Conservation (phyloP, 2,113 vertebrate species). For the Prochilodus magdalenae region DNA sequence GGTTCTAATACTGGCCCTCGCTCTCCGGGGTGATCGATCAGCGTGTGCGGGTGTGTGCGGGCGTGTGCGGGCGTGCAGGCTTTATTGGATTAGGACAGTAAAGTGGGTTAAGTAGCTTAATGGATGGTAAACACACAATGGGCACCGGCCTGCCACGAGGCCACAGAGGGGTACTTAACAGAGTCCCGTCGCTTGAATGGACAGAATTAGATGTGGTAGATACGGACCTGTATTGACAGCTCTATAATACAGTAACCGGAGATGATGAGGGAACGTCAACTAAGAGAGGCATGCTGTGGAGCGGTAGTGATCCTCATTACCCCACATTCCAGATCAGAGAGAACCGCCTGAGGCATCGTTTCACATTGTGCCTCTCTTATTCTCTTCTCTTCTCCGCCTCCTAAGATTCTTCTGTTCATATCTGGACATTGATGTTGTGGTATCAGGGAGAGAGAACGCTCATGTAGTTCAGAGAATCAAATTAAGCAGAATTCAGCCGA, state of each 20-base stretch:
- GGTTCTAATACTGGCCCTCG: not conserved
- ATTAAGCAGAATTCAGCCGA: too few relatives aligned
- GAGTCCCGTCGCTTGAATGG: not conserved
- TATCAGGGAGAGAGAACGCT: too few relatives aligned
- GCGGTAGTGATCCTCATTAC: not conserved
- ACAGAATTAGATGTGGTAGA: not conserved
- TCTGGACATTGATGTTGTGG: too few relatives aligned
- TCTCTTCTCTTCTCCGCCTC: too few relatives aligned
- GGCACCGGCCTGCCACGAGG: not conserved
- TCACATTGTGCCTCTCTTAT: not conserved
- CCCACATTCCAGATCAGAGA: not conserved
- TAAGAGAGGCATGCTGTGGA: not conserved
- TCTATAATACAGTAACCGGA: not conserved
- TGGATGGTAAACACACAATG: conserved; percentile 19
- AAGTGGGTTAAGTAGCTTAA: conserved; percentile 41
- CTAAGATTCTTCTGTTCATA: too few relatives aligned
- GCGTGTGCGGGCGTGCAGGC: not conserved
- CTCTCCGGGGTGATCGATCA: not conserved
- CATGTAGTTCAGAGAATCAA: too few relatives aligned
- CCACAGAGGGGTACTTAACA: not conserved
- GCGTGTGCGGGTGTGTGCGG: not conserved
- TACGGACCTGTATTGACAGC: not conserved
- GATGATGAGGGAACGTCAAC: not conserved
- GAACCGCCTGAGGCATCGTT: too few relatives aligned
- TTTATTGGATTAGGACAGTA: conserved; percentile 41